phyloP scores from a whole-genome alignment of 2,888 invertebrate species.

The Bedellia somnulentella region DNA sequence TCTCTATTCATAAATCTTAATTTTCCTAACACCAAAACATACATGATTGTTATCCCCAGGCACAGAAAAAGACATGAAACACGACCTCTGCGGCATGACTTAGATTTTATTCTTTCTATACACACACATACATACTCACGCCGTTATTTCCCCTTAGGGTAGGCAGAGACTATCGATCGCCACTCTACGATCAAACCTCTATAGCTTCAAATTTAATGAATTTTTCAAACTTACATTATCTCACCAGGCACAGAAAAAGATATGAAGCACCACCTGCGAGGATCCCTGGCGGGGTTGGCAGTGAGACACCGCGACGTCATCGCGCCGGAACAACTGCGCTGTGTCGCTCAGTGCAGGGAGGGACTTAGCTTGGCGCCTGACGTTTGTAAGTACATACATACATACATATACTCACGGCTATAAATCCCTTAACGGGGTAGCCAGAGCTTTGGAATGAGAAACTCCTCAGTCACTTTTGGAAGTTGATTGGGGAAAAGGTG shows the following conservation, averaged over 20 bases:
- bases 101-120: too few relatives aligned
- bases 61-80: too few relatives aligned
- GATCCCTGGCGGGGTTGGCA: constrained; percentile 87
- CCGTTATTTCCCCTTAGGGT: too few relatives aligned
- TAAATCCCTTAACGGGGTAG: background rate
- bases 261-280: constrained; percentile 87
- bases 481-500: background rate
- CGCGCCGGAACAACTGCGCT: constrained; percentile 71
- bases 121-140: too few relatives aligned
- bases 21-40: too few relatives aligned
- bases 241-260: constrained; percentile 83
- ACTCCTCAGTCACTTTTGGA: background rate
- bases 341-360: constrained; percentile 82
- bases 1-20: too few relatives aligned
- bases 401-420: background rate
- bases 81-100: too few relatives aligned
- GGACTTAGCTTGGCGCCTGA: constrained; percentile 64
- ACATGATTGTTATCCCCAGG: too few relatives aligned
- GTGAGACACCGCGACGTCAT: constrained; percentile 77
- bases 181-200: too few relatives aligned
- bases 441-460: background rate
- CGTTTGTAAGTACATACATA: constrained; percentile 42
- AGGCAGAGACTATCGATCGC: too few relatives aligned
- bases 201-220: too few relatives aligned
- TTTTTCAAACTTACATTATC: too few relatives aligned